Percentiles rank a stretch among this genome's conserved stretches.
phyloP scores from a whole-genome alignment of 2,797 vertebrate species.

The Eupleurogrammus muticus region DNA sequence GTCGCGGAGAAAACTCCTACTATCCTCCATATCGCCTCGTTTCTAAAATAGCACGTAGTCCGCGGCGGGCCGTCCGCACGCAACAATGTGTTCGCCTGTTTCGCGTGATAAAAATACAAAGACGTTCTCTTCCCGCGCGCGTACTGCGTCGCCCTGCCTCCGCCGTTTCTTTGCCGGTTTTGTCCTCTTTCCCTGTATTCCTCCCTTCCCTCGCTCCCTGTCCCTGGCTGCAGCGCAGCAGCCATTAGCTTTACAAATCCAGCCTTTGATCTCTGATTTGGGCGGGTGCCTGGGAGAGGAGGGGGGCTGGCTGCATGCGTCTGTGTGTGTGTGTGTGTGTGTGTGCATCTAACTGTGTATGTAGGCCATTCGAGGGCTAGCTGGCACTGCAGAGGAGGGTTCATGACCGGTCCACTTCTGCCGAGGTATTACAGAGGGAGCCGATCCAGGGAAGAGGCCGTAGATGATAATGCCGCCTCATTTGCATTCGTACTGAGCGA shows the following conservation, averaged over 20 bases:
- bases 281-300: constrained; percentile 84
- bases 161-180: constrained; percentile 64
- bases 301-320: constrained; percentile 69
- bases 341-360: constrained; percentile 62
- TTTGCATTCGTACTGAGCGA: constrained; percentile 82
- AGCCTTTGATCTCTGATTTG: constrained; percentile 99
- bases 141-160: constrained; percentile 64
- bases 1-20: constrained; percentile 73
- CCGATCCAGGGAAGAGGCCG: constrained; percentile 75
- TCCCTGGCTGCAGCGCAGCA: constrained; percentile 92
- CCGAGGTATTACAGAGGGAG: constrained; percentile 77
- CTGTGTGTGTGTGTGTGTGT: constrained; percentile 13
- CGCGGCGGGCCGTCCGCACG: constrained; percentile 40
- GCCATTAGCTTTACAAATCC: constrained; percentile 99
- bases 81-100: constrained; percentile 57
- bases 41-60: constrained; percentile 68
- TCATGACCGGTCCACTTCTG: constrained; percentile 80
- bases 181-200: constrained; percentile 63
- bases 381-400: constrained; percentile 79
- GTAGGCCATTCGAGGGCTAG: constrained; percentile 74
- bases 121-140: constrained; percentile 48
- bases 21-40: constrained; percentile 51
- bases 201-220: constrained; percentile 64
- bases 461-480: constrained; percentile 79
- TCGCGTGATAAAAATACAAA: constrained; percentile 52